These are phyloP conservation scores for Tetranychus cinnabarinus DNA, from an alignment of 1,140 invertebrate genomes.

Conservation along the genomic window DNA sequence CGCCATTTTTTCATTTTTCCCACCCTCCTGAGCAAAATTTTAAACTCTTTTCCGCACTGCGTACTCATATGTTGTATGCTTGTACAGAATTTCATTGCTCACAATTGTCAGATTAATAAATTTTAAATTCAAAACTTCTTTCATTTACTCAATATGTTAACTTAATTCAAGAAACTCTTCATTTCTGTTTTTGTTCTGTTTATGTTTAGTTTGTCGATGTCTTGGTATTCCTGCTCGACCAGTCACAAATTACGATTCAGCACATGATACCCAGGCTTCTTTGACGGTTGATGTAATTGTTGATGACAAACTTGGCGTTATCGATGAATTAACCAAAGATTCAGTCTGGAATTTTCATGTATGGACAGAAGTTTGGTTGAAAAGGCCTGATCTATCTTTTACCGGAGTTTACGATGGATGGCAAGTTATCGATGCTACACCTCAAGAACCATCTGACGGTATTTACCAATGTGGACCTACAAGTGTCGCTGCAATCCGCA, in stretches of 20 bases:
- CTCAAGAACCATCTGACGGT: slow-evolving; percentile 46
- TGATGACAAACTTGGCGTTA: slow-evolving; percentile 29
- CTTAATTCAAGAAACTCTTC: no score
- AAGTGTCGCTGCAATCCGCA: slow-evolving; percentile 43
- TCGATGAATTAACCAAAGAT: slow-evolving; percentile 12
- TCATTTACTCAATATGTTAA: no score
- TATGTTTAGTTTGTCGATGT: slow-evolving; percentile 33
- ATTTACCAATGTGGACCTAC: slow-evolving; percentile 55
- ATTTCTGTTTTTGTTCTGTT: background rate
- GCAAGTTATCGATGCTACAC: slow-evolving; percentile 80
- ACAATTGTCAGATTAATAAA: no score
- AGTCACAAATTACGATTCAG: slow-evolving; percentile 45
- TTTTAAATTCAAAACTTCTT: no score
- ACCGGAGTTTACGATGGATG: slow-evolving; percentile 40
- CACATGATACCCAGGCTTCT: slow-evolving; percentile 45
- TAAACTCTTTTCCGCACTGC: no score
- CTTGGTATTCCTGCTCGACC: slow-evolving; percentile 41
- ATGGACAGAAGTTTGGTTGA: slow-evolving; percentile 88
- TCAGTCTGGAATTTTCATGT: slow-evolving; percentile 55
- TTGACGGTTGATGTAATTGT: slow-evolving; percentile 47
- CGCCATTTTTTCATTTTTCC: no score
- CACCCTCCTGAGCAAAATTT: no score
- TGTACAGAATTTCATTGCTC: no score
- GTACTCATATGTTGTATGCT: no score
- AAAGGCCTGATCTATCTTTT: slow-evolving; percentile 45